Conservation (phyloP, 2,113 vertebrate species). For the Parotia lawesii region DNA sequence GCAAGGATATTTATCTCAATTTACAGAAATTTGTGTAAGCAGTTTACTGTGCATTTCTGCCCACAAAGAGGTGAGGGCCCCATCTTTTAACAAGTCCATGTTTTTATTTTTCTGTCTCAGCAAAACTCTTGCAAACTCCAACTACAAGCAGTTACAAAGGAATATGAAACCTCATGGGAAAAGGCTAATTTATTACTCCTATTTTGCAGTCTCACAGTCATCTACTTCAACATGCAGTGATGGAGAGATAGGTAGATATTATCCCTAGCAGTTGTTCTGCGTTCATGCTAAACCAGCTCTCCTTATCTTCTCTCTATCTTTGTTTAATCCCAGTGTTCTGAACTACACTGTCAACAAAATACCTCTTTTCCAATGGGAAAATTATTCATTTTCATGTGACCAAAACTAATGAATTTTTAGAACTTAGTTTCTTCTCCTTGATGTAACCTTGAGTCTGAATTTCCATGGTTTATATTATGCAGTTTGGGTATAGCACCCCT, state of each 20-base stretch:
- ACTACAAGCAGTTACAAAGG: not conserved
- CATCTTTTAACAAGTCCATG: not conserved
- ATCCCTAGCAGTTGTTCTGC: not conserved
- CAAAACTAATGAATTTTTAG: not conserved
- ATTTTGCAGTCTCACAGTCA: not conserved
- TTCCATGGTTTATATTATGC: not conserved
- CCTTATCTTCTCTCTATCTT: not conserved
- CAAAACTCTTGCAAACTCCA: not conserved
- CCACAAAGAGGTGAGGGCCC: not conserved
- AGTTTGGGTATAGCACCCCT: not conserved
- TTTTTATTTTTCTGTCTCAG: not conserved
- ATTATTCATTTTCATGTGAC: not conserved
- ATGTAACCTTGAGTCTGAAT: conserved; percentile 16
- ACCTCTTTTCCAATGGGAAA: not conserved
- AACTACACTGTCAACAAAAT: not conserved
- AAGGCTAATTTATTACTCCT: not conserved
- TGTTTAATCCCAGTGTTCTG: not conserved
- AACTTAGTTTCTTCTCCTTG: not conserved
- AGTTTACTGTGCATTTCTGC: not conserved
- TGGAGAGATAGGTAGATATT: not conserved
- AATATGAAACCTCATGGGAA: not conserved
- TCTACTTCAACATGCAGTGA: not conserved
- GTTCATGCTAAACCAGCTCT: not conserved
- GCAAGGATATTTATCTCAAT: not conserved
- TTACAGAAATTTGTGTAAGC: not conserved